Evolutionary conservation across 1,140 invertebrate species (phyloP).

Genomic region (Procambarus clarkii): DNA sequence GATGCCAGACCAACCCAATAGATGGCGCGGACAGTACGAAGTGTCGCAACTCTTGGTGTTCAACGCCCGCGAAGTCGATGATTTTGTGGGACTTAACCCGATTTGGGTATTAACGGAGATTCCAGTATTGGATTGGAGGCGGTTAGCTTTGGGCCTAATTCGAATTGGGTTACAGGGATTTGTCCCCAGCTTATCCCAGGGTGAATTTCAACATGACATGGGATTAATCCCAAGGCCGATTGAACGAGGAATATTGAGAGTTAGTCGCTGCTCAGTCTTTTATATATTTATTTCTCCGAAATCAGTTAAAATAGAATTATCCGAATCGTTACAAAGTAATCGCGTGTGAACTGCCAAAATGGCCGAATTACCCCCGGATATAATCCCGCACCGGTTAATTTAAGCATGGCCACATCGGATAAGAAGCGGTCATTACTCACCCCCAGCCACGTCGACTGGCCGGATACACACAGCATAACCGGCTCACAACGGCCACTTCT

Average conservation of each 20-base stretch:
- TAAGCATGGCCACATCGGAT: constrained; percentile 28
- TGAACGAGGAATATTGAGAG: background rate
- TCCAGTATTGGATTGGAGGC: constrained; percentile 32
- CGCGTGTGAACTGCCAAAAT: constrained; percentile 18
- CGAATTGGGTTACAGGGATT: constrained; percentile 10
- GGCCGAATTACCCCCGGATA: constrained; percentile 31
- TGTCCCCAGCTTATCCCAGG: constrained; percentile 1
- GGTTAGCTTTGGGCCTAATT: constrained; percentile 20
- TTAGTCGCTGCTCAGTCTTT: background rate
- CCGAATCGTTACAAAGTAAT: constrained; percentile 19
- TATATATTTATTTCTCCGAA: background rate
- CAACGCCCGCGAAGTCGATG: background rate
- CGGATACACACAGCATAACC: background rate
- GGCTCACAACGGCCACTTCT: background rate
- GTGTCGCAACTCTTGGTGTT: background rate
- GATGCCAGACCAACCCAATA: too few species aligned
- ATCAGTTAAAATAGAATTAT: constrained; percentile 10
- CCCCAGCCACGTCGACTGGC: background rate
- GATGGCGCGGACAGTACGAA: background rate
- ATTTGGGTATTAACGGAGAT: background rate
- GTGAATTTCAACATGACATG: constrained; percentile 14
- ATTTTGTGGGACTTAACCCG: constrained; percentile 33
- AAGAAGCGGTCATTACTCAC: constrained; percentile 32
- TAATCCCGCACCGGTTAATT: constrained; percentile 31
- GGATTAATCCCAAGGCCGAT: constrained; percentile 20